Percentiles rank a stretch among this genome's conserved stretches.
Evolutionary conservation across 2,797 vertebrate genomes (phyloP).

Genomic region (Cirrhinus molitorella): DNA sequence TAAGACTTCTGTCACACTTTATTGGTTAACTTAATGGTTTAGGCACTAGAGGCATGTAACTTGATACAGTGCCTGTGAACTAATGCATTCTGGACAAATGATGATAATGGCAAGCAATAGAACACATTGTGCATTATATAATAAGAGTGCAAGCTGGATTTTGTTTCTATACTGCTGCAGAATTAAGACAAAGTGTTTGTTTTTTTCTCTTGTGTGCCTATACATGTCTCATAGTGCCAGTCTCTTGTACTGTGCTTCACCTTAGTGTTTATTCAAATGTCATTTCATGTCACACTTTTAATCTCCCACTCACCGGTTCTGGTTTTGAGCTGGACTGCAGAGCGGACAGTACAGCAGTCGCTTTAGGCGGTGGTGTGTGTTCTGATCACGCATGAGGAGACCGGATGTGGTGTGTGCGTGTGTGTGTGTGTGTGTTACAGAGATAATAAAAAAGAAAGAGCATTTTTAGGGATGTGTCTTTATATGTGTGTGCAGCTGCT

Average conservation of each 20-base stretch:
- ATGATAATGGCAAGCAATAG: not conserved
- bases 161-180: not conserved
- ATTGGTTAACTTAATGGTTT: not conserved
- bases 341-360: constrained; percentile 10
- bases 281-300: constrained; percentile 7
- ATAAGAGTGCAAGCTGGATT: not conserved
- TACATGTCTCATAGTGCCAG: not conserved
- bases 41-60: not conserved
- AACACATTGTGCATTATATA: not conserved
- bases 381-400: constrained; percentile 13
- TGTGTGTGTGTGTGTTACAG: constrained; percentile 27
- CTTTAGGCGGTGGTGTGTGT: constrained; percentile 3
- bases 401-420: not conserved
- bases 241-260: not conserved
- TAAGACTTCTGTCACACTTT: not conserved
- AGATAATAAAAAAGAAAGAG: constrained; percentile 12
- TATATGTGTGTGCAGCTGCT: not conserved
- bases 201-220: not conserved
- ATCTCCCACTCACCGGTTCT: not conserved
- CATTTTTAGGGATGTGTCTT: not conserved
- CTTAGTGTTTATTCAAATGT: not conserved
- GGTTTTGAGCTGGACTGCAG: constrained; percentile 2
- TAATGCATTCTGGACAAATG: not conserved
- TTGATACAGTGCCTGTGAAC: not conserved
- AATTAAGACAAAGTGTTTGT: not conserved